Base-by-base conservation (phyloP, 1,140 invertebrate genomes). In the Aphidius ervi region DNA sequence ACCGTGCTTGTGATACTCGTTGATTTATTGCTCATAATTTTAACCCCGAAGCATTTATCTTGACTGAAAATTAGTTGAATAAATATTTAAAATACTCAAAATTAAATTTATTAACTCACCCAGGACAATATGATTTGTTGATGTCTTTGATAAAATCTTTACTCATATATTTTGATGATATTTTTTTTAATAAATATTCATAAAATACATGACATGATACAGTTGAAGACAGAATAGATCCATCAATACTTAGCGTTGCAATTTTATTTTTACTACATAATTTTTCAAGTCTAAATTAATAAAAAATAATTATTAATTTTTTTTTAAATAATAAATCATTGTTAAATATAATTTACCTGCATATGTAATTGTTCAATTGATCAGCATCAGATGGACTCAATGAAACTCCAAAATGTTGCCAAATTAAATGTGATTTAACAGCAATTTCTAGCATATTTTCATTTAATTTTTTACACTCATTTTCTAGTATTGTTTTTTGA, bases 181-280 rank as follows among this genome's bases (percentile, higher is more conserved):
- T 71, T 58, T 70, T 60, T 10, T 61, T 58, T 3, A 74, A 59
- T 0, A 75, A 40, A 40, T 60, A 66, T 49, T 68, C 74, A 46
- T 70, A 48, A 43, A 76, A 75, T 10, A 68, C 66, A 41, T 76
- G 73, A 49, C 74, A 75, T 5, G 70, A 63, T 6, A 74, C 62
- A 41, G 59, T 62, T 5, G 72, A 61, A 3, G 70, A 65, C 56
- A 70, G 72, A 9, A 76, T 43, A 55, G 69, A 66, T 43, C 64
- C 67, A 5, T 64, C 57, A 0, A 64, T 46, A 6, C 72, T 69
- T 5, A 75, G 68, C 8, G 58, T 63, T 0, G 66, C 65, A 1
- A 63, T 54, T n/a, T 47, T 63, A n/a, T 20, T n/a, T 5, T 56
- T 46, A 42, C 48, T 46, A 31, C 58, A 58, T 42, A 9, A 42